Conservation (phyloP, 2,113 vertebrate species). For the Benitochromis conjunctus region DNA sequence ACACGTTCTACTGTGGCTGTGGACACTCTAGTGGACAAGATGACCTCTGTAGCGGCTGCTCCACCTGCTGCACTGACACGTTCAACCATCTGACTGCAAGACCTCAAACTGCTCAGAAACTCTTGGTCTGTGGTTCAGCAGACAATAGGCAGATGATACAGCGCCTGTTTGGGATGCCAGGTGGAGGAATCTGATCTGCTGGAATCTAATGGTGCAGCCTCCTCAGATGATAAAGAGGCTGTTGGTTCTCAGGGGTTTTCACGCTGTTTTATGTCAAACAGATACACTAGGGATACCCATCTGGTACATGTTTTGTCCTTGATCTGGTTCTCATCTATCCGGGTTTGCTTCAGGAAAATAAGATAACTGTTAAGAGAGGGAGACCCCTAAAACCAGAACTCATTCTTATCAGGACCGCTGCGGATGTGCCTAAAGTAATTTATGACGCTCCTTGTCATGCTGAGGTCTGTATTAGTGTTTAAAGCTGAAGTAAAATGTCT, state of each 20-base stretch:
- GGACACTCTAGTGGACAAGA: background rate
- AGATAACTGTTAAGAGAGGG: background rate
- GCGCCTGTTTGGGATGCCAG: slow-evolving; percentile 34
- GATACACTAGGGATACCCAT: background rate
- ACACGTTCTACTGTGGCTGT: background rate
- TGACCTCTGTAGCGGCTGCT: background rate
- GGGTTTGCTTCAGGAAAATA: background rate
- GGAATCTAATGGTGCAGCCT: slow-evolving; percentile 12
- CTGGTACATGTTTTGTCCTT: background rate
- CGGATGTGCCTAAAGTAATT: background rate
- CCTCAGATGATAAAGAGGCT: slow-evolving; percentile 12
- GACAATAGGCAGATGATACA: slow-evolving; percentile 29
- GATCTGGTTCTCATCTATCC: slow-evolving; percentile 22
- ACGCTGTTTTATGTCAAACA: background rate
- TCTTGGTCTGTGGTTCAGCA: background rate
- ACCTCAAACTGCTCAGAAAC: background rate
- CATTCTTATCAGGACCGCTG: background rate
- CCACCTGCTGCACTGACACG: slow-evolving; percentile 25
- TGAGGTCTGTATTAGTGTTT: background rate
- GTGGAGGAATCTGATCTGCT: slow-evolving; percentile 41
- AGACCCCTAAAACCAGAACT: background rate
- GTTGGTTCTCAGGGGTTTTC: background rate
- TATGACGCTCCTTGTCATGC: background rate
- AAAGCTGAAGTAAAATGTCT: background rate
- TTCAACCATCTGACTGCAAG: background rate